Conservation (phyloP, 2,113 vertebrate species). For the Rhinoderma darwinii region DNA sequence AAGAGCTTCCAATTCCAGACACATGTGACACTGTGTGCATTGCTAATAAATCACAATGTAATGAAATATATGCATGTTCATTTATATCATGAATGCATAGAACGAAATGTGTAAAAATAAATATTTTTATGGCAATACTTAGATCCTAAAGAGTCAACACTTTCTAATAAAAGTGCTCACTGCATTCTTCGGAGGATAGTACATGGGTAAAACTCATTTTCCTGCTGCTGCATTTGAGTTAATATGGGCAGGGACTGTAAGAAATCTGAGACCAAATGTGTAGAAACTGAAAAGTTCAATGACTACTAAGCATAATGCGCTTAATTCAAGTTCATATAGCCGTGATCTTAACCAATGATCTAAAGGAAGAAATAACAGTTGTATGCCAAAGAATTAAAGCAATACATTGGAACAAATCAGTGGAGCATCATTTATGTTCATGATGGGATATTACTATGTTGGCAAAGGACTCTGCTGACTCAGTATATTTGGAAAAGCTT, state of each 20-base stretch:
- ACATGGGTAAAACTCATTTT: not conserved
- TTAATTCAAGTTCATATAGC: conserved; percentile 7
- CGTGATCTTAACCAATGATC: conserved; percentile 24
- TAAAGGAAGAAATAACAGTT: conserved; percentile 40
- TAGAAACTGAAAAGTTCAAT: conserved; percentile 49
- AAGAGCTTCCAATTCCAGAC: too few species aligned
- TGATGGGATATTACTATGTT: not conserved
- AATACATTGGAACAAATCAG: not conserved
- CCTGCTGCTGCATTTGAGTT: not conserved
- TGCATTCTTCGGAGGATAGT: not conserved
- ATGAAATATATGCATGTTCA: too few species aligned
- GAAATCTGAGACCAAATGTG: conserved; percentile 1
- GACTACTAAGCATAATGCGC: conserved; percentile 41
- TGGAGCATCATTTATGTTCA: not conserved
- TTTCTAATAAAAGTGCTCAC: not conserved
- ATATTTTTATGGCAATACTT: too few species aligned
- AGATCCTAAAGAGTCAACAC: not conserved
- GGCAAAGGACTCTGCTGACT: not conserved
- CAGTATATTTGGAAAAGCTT: not conserved
- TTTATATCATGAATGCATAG: not conserved
- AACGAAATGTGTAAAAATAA: not conserved
- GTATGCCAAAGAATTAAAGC: not conserved
- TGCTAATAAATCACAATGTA: too few species aligned
- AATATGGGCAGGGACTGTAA: not conserved
- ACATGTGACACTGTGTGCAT: too few species aligned